These are phyloP conservation scores for Dendrolimus punctatus DNA, from an alignment of 1,140 invertebrate genomes.

Conservation along the genomic window DNA sequence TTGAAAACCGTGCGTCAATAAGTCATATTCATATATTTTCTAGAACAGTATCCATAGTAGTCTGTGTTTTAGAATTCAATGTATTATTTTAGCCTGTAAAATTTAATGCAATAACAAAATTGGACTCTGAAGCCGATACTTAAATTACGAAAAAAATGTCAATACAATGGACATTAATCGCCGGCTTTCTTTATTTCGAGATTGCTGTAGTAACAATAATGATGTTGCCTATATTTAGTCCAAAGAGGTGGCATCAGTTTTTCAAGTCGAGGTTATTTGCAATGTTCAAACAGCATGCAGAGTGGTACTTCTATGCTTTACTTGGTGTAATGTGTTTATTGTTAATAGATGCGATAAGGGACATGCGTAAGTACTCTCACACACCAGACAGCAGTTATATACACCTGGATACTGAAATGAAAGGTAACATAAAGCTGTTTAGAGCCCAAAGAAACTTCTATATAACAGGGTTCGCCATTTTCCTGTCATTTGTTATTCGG, in stretches of 20 bases:
- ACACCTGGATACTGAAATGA: conserved; percentile 51
- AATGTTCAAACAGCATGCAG: conserved; percentile 38
- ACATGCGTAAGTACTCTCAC: conserved; percentile 61
- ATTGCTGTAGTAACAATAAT: conserved; percentile 50
- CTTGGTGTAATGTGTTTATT: conserved; percentile 49
- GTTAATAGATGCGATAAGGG: conserved; percentile 54
- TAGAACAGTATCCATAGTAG: too few species aligned
- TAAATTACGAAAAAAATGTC: conserved; percentile 34
- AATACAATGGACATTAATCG: conserved; percentile 61
- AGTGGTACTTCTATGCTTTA: conserved; percentile 53
- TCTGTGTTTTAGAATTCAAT: too few species aligned
- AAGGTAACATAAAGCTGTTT: conserved; percentile 54
- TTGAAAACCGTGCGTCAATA: too few species aligned
- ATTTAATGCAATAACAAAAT: too few species aligned
- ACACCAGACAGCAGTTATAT: conserved; percentile 18
- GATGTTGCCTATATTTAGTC: conserved; percentile 56
- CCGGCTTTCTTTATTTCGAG: conserved; percentile 58
- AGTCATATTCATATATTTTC: too few species aligned
- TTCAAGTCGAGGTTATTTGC: conserved; percentile 50
- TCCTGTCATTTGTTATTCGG: conserved; percentile 60
- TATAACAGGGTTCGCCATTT: conserved; percentile 62
- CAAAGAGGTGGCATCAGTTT: conserved; percentile 51
- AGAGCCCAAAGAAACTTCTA: conserved; percentile 67
- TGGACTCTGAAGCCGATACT: too few species aligned
- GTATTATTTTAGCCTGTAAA: too few species aligned